Percentiles rank a stretch among this genome's conserved stretches.
phyloP scores from a whole-genome alignment of 2,797 vertebrate genomes.

The Paramormyrops hopkinsi region DNA sequence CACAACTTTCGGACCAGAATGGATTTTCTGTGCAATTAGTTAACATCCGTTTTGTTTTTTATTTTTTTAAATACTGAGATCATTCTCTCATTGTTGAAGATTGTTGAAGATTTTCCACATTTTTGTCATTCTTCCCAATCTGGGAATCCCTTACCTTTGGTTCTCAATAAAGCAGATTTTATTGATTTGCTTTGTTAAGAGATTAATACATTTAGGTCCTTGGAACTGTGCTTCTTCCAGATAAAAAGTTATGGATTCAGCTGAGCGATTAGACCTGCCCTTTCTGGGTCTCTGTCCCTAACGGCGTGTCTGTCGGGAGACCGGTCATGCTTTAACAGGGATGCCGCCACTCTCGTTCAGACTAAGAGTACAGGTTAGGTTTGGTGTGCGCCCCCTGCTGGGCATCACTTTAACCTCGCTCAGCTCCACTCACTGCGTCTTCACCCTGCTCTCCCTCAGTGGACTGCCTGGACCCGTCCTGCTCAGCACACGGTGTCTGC shows the following conservation, averaged over 20 bases:
- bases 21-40: conserved; percentile 29
- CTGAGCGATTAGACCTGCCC: conserved; percentile 72
- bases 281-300: conserved; percentile 58
- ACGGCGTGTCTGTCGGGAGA: not conserved
- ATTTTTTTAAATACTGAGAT: conserved; percentile 23
- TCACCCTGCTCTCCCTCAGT: conserved; percentile 49
- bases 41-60: conserved; percentile 28
- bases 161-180: conserved; percentile 71
- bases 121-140: not conserved
- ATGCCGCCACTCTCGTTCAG: not conserved
- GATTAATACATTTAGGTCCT: conserved; percentile 68
- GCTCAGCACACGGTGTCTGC: conserved; percentile 82
- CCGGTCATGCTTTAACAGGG: not conserved
- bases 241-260: conserved; percentile 76
- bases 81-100: not conserved
- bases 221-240: conserved; percentile 71
- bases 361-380: not conserved
- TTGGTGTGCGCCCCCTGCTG: not conserved
- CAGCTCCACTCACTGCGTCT: not conserved
- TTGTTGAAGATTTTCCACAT: not conserved
- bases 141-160: conserved; percentile 41
- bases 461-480: conserved; percentile 88
- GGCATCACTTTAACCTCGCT: not conserved
- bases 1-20: conserved; percentile 34
- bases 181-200: conserved; percentile 60